Evolutionary conservation across 2,113 vertebrate species (phyloP), one percentile per base, ranked within the genome.

Genomic region (Microcebus griseorufus): DNA sequence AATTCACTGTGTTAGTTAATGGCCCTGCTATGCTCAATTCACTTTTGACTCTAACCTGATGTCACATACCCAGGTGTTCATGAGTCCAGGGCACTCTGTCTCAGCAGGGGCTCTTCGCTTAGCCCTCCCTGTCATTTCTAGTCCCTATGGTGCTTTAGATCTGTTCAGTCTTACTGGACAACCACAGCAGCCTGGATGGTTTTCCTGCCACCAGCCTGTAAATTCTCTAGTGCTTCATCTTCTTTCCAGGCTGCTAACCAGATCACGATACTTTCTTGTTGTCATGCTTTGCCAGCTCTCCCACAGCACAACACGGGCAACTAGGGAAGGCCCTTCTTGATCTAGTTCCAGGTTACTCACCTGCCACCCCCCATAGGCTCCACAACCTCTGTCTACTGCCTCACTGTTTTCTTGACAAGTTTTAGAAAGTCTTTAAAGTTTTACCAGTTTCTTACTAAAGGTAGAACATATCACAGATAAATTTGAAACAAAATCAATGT

Each of bases 351-450:
- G 7, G 32, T 3, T 64, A 48, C 48, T 67, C 12, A 48, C 58
- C 10, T 76, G 32, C 32, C 64, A 23, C 3, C 17, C 48, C 8
- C 39, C 2, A 29, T 2, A n/a, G 69, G 64, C 32, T 69, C 20
- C 25, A 18, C 16, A 90, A 0, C 12, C 79, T 82, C 37, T 81
- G 75, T 22, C 5, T 37, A n/a, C 51, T 75, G 37, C n/a, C 45
- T 48, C 55, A 39, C 4, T 69, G 16, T 58, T 91, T 96, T 93
- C 81, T 85, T 69, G 34, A 87, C 5, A 94, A 62, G 62, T 48
- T 72, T 93, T 89, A 79, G 75, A 90, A 94, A 90, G 51, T 29
- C 22, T 37, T 81, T 93, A 53, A 87, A 69, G 25, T 90, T 79
- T 79, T 48, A 79, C 48, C 18, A 85, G 34, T 82, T 60, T 89